These are phyloP conservation scores for Lycocorax pyrrhopterus DNA, from an alignment of 2,113 vertebrate species.

Conservation along the genomic window DNA sequence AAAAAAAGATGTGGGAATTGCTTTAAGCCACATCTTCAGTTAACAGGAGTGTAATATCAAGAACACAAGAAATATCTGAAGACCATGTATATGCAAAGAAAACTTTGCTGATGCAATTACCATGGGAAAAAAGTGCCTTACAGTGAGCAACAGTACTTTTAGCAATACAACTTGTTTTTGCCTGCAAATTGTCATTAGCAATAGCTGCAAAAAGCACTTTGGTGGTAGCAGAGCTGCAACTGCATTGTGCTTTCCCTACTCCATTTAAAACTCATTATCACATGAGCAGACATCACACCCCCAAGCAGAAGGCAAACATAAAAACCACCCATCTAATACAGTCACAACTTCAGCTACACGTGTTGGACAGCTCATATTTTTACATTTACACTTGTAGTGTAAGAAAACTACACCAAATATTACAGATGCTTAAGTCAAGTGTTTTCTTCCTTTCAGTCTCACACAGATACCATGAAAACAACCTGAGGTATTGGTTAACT, in stretches of 20 bases:
- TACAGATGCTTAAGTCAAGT: neutral
- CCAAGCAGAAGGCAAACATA: neutral
- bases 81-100: neutral
- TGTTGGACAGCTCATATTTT: neutral
- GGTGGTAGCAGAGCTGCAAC: neutral
- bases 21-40: neutral
- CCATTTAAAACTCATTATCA: neutral
- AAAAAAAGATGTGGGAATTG: neutral
- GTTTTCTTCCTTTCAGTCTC: neutral
- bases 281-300: neutral
- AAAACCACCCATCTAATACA: neutral
- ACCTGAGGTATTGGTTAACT: neutral
- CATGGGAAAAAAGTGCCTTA: neutral
- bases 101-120: neutral
- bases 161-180: neutral
- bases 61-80: neutral
- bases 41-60: neutral
- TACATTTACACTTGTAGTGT: neutral
- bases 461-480: neutral
- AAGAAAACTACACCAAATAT: neutral
- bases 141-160: neutral
- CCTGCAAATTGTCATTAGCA: neutral
- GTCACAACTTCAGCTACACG: neutral
- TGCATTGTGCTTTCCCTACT: neutral
- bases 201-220: neutral